A percentile compares a stretch with the other conserved stretches of the same genome.
These are phyloP conservation scores for Umimayanthus kanabou DNA, from an alignment of 92 coral and sea anemone species.

Conservation along the genomic window DNA sequence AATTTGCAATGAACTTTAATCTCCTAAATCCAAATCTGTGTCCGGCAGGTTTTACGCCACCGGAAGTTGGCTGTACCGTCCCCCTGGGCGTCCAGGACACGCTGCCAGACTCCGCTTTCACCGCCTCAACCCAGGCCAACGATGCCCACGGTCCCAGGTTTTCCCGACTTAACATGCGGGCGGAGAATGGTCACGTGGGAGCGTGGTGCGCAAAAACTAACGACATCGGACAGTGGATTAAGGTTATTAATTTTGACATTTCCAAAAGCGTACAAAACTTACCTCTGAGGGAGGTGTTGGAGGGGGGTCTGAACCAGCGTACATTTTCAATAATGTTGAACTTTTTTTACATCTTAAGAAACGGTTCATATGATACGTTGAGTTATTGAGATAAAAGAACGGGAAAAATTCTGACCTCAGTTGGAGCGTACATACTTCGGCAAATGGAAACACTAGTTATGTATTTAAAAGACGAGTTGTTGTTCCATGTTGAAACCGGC, in stretches of 20 bases:
- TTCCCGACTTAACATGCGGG: conserved; percentile 29
- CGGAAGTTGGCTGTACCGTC: conserved; percentile 33
- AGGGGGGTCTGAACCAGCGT: too few species aligned
- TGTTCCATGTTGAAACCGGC: too few species aligned
- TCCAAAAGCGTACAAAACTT: too few species aligned
- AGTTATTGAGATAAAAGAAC: too few species aligned
- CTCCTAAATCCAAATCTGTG: background rate
- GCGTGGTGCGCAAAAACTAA: conserved; percentile 25
- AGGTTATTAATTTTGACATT: background rate
- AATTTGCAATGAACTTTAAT: background rate
- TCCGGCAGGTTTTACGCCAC: conserved; percentile 6
- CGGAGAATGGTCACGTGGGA: conserved; percentile 24
- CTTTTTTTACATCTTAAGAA: too few species aligned
- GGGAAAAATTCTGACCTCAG: too few species aligned
- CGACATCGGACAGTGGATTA: conserved; percentile 40
- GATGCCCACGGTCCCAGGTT: background rate
- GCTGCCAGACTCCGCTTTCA: conserved; percentile 30
- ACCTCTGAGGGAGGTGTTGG: too few species aligned
- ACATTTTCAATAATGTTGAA: too few species aligned
- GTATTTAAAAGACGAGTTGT: too few species aligned
- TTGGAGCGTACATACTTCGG: too few species aligned
- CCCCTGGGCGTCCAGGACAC: conserved; percentile 35
- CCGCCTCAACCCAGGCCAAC: conserved; percentile 11
- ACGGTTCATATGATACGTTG: too few species aligned
- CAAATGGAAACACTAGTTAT: too few species aligned